These are phyloP conservation scores for Tachycineta bicolor DNA, from an alignment of 2,113 vertebrate genomes.

Conservation along the genomic window DNA sequence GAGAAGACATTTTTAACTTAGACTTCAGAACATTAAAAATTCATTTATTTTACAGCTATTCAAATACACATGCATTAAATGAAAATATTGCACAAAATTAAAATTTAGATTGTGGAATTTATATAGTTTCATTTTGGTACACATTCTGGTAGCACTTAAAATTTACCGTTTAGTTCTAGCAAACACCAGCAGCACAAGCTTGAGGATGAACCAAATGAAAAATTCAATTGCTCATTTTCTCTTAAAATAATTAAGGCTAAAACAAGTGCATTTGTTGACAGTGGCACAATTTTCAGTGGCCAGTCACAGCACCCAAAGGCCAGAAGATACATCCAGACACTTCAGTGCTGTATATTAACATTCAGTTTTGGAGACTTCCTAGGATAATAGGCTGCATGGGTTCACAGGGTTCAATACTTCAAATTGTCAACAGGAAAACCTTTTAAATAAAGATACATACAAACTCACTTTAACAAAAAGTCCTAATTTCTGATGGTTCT, in stretches of 20 bases:
- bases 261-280: constrained; percentile 78
- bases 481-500: constrained; percentile 44
- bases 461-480: background rate
- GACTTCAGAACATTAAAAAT: constrained; percentile 84
- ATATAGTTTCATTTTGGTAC: constrained; percentile 69
- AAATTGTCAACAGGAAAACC: constrained; percentile 31
- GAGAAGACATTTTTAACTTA: constrained; percentile 77
- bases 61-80: constrained; percentile 91
- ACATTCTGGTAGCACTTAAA: constrained; percentile 75
- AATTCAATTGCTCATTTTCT: constrained; percentile 60
- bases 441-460: constrained; percentile 34
- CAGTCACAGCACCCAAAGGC: constrained; percentile 68
- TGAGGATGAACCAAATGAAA: constrained; percentile 70
- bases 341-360: constrained; percentile 67
- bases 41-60: constrained; percentile 85
- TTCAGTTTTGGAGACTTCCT: constrained; percentile 58
- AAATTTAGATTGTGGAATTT: constrained; percentile 78
- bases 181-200: constrained; percentile 76
- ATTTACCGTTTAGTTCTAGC: constrained; percentile 65
- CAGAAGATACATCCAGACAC: constrained; percentile 56
- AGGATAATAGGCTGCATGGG: constrained; percentile 40
- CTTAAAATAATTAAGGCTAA: constrained; percentile 82
- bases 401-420: constrained; percentile 39
- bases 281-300: constrained; percentile 78
- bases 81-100: constrained; percentile 96